phyloP scores from a whole-genome alignment of 2,888 invertebrate species.

The Tyria jacobaeae region DNA sequence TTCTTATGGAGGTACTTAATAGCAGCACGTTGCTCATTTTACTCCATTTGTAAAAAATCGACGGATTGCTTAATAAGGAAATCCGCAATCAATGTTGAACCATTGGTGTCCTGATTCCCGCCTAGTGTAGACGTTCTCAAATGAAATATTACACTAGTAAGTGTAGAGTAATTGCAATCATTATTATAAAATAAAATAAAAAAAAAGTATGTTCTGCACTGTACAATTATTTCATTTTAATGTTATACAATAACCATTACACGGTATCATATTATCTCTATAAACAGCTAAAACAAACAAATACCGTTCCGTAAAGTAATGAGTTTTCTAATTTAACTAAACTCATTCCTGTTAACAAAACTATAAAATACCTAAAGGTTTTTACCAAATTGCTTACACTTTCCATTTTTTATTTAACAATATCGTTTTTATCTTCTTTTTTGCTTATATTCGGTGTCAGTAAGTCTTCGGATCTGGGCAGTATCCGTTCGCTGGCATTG shows the following conservation, averaged over 20 bases:
- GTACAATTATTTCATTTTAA: too few relatives aligned
- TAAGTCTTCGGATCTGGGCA: slow-evolving; percentile 44
- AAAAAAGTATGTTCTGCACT: not conserved
- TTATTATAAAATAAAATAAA: too few relatives aligned
- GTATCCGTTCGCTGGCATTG: slow-evolving; percentile 48
- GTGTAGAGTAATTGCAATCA: too few relatives aligned
- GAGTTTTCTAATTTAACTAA: slow-evolving; percentile 9
- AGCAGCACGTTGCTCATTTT: too few relatives aligned
- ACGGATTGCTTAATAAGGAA: too few relatives aligned
- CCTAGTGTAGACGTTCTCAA: too few relatives aligned
- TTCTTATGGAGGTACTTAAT: too few relatives aligned
- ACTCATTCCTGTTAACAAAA: slow-evolving; percentile 2
- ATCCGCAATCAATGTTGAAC: too few relatives aligned
- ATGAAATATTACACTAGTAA: too few relatives aligned
- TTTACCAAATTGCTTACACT: slow-evolving; percentile 17
- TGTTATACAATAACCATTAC: not conserved
- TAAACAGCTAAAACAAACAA: slow-evolving; percentile 2
- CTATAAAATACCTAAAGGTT: slow-evolving; percentile 20
- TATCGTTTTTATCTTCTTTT: slow-evolving; percentile 34
- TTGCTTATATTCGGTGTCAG: slow-evolving; percentile 42
- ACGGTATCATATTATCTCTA: not conserved
- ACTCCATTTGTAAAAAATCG: too few relatives aligned
- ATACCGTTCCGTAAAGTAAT: not conserved
- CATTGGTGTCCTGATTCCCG: too few relatives aligned
- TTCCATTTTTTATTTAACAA: slow-evolving; percentile 24